Evolutionary conservation across 2,113 vertebrate species (phyloP).

Genomic region (Microcebus tavaratra): DNA sequence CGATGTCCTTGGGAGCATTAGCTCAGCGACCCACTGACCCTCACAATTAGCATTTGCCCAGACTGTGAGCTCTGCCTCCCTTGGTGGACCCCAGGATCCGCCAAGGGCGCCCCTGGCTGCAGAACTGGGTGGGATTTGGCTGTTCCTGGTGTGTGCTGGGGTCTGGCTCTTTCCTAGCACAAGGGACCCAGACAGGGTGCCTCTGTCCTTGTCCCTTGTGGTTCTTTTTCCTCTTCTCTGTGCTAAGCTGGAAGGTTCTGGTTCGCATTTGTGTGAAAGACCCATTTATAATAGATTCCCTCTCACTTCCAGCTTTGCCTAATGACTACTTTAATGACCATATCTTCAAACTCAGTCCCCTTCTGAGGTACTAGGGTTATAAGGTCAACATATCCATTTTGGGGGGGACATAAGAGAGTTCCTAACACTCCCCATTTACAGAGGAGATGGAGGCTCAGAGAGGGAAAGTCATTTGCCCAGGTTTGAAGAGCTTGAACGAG

Average conservation of each 20-base stretch:
- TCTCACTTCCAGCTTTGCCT: background rate
- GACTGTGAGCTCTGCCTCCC: conserved; percentile 58
- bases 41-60: conserved; percentile 76
- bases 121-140: background rate
- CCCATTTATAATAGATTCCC: background rate
- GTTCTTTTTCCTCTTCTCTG: background rate
- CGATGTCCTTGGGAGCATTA: conserved; percentile 52
- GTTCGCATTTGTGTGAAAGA: background rate
- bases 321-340: background rate
- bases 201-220: background rate
- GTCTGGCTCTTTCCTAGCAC: background rate
- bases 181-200: background rate
- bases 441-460: background rate
- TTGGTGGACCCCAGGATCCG: conserved; percentile 48
- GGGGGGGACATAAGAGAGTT: background rate
- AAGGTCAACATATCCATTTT: background rate
- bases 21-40: conserved; percentile 56
- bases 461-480: background rate
- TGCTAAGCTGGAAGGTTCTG: background rate
- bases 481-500: background rate
- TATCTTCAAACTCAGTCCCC: background rate
- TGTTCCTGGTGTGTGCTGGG: background rate
- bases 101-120: conserved; percentile 5
- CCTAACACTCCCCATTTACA: background rate
- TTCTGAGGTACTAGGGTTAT: background rate